phyloP scores from a whole-genome alignment of 2,888 invertebrate species.

The Heliconius sara region DNA sequence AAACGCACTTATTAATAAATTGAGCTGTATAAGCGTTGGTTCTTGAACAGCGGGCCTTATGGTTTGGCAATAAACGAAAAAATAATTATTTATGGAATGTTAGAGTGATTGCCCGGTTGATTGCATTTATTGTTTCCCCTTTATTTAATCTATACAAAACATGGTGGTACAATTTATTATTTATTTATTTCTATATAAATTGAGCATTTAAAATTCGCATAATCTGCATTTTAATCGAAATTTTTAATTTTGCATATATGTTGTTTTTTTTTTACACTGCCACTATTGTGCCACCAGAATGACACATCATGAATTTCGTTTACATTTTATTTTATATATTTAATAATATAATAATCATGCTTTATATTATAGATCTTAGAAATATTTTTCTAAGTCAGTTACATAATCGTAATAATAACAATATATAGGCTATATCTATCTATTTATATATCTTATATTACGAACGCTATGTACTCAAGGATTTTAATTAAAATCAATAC shows the following conservation, averaged over 20 bases:
- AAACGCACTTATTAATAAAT: background rate
- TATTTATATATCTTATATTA: conserved; percentile 3
- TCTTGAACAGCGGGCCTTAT: conserved; percentile 35
- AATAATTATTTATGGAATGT: conserved; percentile 64
- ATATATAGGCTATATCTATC: conserved; percentile 21
- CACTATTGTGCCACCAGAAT: conserved; percentile 39
- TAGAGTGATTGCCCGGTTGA: conserved; percentile 62
- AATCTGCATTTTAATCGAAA: conserved; percentile 25
- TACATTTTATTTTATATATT: conserved; percentile 5
- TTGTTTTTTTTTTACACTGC: conserved; percentile 40
- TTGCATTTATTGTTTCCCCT: conserved; percentile 72
- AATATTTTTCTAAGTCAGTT: conserved; percentile 29
- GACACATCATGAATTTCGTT: background rate
- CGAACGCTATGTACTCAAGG: conserved; percentile 19
- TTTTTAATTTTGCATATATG: conserved; percentile 3
- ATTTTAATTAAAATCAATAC: conserved; percentile 7
- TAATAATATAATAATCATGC: conserved; percentile 12
- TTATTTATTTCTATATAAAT: conserved; percentile 26
- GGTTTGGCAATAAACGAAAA: conserved; percentile 51
- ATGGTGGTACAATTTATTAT: conserved; percentile 41
- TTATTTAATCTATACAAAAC: conserved; percentile 52
- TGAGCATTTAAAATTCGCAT: conserved; percentile 26
- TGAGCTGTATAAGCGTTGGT: conserved; percentile 37
- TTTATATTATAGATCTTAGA: conserved; percentile 26
- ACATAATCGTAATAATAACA: conserved; percentile 22